Conservation (phyloP, 64 coral and sea anemone genomes). For the Actinia tenebrosa region DNA sequence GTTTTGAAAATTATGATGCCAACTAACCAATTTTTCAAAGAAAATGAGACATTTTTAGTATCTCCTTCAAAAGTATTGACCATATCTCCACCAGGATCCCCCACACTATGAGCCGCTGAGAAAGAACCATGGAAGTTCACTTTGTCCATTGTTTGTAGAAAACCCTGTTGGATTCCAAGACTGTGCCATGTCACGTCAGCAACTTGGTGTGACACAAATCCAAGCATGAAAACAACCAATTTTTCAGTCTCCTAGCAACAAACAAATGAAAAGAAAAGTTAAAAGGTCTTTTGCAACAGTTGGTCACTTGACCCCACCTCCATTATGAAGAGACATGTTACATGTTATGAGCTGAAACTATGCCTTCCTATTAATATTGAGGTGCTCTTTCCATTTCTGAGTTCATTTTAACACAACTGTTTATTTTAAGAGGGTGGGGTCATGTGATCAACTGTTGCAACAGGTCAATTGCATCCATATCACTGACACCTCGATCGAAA, state of each 20-base stretch:
- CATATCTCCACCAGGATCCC: slow-evolving; percentile 90
- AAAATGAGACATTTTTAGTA: slow-evolving; percentile 46
- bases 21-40: slow-evolving; percentile 53
- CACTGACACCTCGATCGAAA: too few species aligned
- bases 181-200: slow-evolving; percentile 97
- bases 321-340: too few species aligned
- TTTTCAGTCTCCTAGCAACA: slow-evolving; percentile 77
- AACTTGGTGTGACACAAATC: slow-evolving; percentile 96
- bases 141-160: slow-evolving; percentile 86
- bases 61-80: slow-evolving; percentile 90
- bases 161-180: slow-evolving; percentile 88
- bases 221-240: slow-evolving; percentile 89
- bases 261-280: not conserved
- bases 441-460: too few species aligned
- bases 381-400: too few species aligned
- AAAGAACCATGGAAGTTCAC: slow-evolving; percentile 94
- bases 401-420: too few species aligned
- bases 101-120: slow-evolving; percentile 75
- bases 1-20: not conserved
- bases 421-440: too few species aligned
- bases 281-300: too few species aligned
- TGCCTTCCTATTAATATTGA: too few species aligned
- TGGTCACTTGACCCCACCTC: too few species aligned
- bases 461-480: too few species aligned
- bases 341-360: too few species aligned